Percentiles rank a stretch among this genome's conserved stretches.
These are phyloP conservation scores for Bovichtus variegatus DNA, from an alignment of 2,797 vertebrate species.

Conservation along the genomic window DNA sequence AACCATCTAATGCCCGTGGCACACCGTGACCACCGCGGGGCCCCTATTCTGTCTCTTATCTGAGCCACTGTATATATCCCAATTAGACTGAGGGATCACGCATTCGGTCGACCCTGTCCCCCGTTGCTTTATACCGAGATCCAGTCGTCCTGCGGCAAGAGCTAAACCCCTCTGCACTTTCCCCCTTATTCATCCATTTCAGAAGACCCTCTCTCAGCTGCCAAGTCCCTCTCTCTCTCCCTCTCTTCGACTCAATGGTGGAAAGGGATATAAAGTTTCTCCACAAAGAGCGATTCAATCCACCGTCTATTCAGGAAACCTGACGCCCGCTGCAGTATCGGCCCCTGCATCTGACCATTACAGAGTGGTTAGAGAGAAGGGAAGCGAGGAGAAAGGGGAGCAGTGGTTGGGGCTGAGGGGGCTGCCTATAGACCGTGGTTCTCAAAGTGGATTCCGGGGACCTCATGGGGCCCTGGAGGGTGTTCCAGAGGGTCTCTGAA, in stretches of 20 bases:
- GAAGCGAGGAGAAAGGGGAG: conserved; percentile 69
- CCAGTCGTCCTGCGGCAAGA: conserved; percentile 65
- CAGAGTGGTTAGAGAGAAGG: conserved; percentile 68
- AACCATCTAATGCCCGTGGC: neutral
- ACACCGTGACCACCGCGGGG: neutral
- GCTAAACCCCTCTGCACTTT: conserved; percentile 68
- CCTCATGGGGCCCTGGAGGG: conserved; percentile 45
- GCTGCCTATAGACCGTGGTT: conserved; percentile 51
- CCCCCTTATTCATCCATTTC: conserved; percentile 74
- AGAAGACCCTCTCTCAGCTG: conserved; percentile 76
- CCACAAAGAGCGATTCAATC: conserved; percentile 93
- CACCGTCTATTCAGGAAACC: conserved; percentile 88
- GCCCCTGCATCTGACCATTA: conserved; percentile 80
- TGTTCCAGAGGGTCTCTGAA: conserved; percentile 27
- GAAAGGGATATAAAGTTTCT: conserved; percentile 93
- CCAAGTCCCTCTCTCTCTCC: conserved; percentile 73
- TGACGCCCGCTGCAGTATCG: conserved; percentile 89
- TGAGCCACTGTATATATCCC: conserved; percentile 57
- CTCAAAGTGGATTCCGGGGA: conserved; percentile 61
- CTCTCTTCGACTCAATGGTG: conserved; percentile 75
- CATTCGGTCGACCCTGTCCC: conserved; percentile 75
- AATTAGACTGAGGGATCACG: conserved; percentile 69
- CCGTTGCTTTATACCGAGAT: conserved; percentile 65
- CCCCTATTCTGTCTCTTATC: conserved; percentile 59
- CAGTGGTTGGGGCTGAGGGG: conserved; percentile 19